Evolutionary conservation across 2,113 vertebrate genomes (phyloP).

Genomic region (Archilochus colubris): DNA sequence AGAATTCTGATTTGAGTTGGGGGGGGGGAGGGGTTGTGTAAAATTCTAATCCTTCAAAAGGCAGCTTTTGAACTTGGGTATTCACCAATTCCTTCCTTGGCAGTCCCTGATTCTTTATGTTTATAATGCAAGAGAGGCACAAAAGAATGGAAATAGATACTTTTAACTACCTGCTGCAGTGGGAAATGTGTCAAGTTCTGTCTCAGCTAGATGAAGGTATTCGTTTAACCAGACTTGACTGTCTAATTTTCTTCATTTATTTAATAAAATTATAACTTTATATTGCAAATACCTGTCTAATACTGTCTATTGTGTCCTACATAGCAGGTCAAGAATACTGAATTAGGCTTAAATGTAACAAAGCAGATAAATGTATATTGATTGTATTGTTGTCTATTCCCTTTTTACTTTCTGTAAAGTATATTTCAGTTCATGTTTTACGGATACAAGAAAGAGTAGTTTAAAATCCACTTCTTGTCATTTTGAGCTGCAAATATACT

Average conservation of each 20-base stretch:
- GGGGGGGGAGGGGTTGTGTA: neutral
- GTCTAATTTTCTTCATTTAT: conserved; percentile 14
- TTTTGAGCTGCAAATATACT: neutral
- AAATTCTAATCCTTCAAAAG: conserved; percentile 43
- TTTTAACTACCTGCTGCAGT: conserved; percentile 46
- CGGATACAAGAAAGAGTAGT: neutral
- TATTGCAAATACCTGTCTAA: neutral
- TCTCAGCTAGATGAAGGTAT: conserved; percentile 73
- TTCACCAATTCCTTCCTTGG: conserved; percentile 1
- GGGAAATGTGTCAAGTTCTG: conserved; percentile 68
- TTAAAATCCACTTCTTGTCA: neutral
- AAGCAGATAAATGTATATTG: neutral
- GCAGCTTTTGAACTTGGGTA: conserved; percentile 3
- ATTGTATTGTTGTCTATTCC: neutral
- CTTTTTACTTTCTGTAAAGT: neutral
- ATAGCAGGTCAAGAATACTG: neutral
- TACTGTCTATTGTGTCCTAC: neutral
- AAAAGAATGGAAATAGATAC: conserved; percentile 50
- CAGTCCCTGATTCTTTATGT: neutral
- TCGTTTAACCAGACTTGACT: neutral
- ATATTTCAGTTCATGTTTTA: neutral
- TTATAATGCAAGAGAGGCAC: neutral
- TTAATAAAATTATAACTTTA: neutral
- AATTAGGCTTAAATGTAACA: conserved; percentile 20
- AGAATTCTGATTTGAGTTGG: neutral